A percentile compares a stretch with the other conserved stretches of the same genome.
phyloP scores from a whole-genome alignment of 2,797 vertebrate species.

The Galago senegalensis region DNA sequence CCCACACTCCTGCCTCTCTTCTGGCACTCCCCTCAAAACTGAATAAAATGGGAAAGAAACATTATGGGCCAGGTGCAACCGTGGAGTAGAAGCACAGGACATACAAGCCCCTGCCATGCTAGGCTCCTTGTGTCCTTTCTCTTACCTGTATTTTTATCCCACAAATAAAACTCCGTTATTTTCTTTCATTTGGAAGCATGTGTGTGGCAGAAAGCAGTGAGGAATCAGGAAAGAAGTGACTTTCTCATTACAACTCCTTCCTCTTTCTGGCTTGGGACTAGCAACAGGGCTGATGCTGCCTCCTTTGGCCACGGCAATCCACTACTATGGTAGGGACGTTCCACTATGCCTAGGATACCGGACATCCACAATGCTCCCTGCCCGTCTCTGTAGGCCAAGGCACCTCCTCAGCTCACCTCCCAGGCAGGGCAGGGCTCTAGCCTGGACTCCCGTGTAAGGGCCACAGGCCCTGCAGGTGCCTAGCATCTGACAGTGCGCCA shows the following conservation, averaged over 20 bases:
- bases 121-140: not conserved
- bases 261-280: not conserved
- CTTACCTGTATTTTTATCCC: not conserved
- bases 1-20: fast-evolving
- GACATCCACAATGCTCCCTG: too few species aligned
- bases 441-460: not conserved
- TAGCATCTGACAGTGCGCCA: not conserved
- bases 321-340: not conserved
- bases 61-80: not conserved
- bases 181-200: not conserved
- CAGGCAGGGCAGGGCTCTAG: not conserved
- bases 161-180: not conserved
- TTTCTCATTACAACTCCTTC: not conserved
- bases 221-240: not conserved
- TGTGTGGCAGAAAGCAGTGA: not conserved
- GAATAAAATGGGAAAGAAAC: not conserved
- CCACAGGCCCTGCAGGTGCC: not conserved
- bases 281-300: not conserved
- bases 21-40: not conserved
- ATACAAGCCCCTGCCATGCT: not conserved
- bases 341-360: fast-evolving
- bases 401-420: fast-evolving
- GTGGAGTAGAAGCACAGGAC: not conserved
- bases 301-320: not conserved
- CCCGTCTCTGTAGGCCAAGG: fast-evolving